Conservation (phyloP, 2,113 vertebrate species). For the Terrapene triunguis region DNA sequence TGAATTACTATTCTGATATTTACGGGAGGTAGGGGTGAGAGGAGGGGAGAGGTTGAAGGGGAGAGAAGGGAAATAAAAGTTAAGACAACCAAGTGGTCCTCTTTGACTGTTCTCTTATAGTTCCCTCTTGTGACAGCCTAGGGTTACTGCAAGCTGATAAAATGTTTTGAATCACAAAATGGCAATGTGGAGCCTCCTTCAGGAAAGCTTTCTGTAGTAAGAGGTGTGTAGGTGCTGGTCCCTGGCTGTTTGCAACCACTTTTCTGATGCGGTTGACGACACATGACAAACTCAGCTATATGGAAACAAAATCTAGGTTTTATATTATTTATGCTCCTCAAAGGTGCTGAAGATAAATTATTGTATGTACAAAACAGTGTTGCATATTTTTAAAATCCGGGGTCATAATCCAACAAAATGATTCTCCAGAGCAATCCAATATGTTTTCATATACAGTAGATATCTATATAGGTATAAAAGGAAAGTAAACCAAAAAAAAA, state of each 20-base stretch:
- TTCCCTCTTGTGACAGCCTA: slow-evolving; percentile 60
- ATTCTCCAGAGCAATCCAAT: background rate
- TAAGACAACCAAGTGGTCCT: background rate
- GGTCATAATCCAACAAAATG: background rate
- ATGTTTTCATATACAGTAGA: background rate
- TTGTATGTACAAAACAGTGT: fast-evolving
- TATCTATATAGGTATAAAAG: background rate
- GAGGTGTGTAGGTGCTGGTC: slow-evolving; percentile 87
- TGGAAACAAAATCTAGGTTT: slow-evolving; percentile 88
- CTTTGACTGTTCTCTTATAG: slow-evolving; percentile 21
- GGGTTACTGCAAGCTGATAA: slow-evolving; percentile 58
- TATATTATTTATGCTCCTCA: slow-evolving; percentile 75
- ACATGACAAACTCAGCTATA: slow-evolving; percentile 96
- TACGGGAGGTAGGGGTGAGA: background rate
- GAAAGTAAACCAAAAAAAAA: background rate
- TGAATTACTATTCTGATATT: background rate
- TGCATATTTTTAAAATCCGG: background rate
- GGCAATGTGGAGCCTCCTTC: background rate
- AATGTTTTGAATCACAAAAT: background rate
- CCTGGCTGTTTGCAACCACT: slow-evolving; percentile 98
- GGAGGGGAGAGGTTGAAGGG: fast-evolving
- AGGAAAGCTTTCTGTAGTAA: slow-evolving; percentile 89
- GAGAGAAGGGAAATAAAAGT: background rate
- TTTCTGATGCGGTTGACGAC: slow-evolving; percentile 99
- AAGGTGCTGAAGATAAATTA: slow-evolving; percentile 72